Conservation (phyloP, 1,140 invertebrate genomes). For the Heliconius hewitsoni region DNA sequence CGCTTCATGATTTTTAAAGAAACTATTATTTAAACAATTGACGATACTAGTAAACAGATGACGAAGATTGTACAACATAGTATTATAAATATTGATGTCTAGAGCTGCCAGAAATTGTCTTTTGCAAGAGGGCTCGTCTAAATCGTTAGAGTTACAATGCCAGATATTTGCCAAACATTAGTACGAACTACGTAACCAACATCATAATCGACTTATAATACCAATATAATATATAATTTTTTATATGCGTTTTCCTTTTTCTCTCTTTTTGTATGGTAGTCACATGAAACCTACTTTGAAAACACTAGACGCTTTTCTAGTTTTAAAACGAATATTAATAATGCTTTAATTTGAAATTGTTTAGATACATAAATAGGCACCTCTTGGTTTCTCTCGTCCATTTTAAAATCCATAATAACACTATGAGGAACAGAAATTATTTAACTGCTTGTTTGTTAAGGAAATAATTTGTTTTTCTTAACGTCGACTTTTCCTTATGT, state of each 20-base stretch:
- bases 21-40: neutral
- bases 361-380: no score
- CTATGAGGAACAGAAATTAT: neutral
- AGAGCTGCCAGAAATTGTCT: neutral
- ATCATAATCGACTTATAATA: no score
- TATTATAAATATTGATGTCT: neutral
- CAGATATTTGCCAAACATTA: neutral
- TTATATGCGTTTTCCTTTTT: no score
- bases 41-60: neutral
- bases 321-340: no score
- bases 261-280: no score
- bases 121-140: neutral
- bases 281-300: no score
- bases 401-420: no score
- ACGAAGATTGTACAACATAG: neutral
- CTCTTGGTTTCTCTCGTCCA: no score
- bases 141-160: neutral
- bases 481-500: slow-evolving; percentile 13
- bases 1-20: neutral
- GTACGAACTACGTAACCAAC: no score
- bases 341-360: no score
- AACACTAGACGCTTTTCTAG: no score
- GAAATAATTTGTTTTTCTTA: slow-evolving; percentile 32
- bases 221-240: no score
- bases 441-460: slow-evolving; percentile 14